A percentile compares a stretch with the other conserved stretches of the same genome.
Conservation (phyloP, 2,888 invertebrate species). For the Diabrotica balteata region DNA sequence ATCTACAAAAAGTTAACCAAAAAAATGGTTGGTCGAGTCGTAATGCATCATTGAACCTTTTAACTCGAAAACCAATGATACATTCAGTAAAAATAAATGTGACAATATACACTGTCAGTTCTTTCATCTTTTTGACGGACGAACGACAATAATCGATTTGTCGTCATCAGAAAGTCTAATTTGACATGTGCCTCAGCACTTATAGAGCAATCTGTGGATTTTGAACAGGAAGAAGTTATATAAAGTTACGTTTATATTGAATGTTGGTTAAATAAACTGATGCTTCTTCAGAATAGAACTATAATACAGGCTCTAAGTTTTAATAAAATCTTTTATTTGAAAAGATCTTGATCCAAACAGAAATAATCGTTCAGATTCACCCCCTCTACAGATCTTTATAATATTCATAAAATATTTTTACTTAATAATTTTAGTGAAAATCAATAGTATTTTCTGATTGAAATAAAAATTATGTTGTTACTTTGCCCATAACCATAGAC, state of each 20-base stretch:
- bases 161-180: conserved; percentile 33
- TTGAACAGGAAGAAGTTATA: conserved; percentile 3
- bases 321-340: no score
- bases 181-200: conserved; percentile 31
- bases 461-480: no score
- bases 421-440: no score
- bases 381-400: no score
- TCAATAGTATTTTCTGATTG: no score
- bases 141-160: conserved; percentile 29
- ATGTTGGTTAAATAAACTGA: no score
- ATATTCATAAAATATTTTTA: no score
- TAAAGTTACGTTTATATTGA: background rate
- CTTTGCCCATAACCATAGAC: no score
- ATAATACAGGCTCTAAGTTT: no score
- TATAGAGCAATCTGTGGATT: conserved; percentile 14
- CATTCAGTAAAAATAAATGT: conserved; percentile 34
- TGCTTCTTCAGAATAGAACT: no score
- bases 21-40: conserved; percentile 12
- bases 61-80: conserved; percentile 40
- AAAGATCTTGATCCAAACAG: no score
- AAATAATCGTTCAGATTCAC: no score
- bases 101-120: conserved; percentile 34
- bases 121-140: conserved; percentile 20
- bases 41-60: conserved; percentile 28
- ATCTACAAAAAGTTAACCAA: conserved; percentile 15